These are phyloP conservation scores for Xylocampa areola DNA, from an alignment of 2,888 invertebrate genomes.

Conservation along the genomic window DNA sequence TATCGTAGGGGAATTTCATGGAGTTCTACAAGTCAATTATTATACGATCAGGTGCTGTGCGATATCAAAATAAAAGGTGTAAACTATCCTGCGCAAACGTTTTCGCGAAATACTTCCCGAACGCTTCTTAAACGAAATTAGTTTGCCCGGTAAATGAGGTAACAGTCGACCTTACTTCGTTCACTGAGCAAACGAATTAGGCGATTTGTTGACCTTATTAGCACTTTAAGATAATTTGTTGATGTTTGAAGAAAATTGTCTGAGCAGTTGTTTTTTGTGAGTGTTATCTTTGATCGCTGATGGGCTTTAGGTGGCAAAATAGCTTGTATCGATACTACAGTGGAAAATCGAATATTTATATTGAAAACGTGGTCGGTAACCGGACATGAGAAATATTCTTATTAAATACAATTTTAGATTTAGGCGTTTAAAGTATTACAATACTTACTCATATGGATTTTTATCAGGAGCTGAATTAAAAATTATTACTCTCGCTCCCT, in stretches of 20 bases:
- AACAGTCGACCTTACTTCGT: slow-evolving; percentile 40
- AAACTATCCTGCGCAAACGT: slow-evolving; percentile 19
- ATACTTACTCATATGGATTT: too few species aligned
- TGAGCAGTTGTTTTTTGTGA: not conserved
- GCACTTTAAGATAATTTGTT: slow-evolving; percentile 30
- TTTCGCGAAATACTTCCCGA: slow-evolving; percentile 24
- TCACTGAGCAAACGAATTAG: slow-evolving; percentile 42
- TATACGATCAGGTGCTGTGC: slow-evolving; percentile 4
- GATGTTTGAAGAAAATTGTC: slow-evolving; percentile 7
- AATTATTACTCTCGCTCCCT: too few species aligned
- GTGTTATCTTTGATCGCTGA: not conserved
- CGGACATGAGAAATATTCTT: too few species aligned
- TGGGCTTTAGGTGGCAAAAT: too few species aligned
- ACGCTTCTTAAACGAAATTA: slow-evolving; percentile 43
- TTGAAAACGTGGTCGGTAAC: too few species aligned
- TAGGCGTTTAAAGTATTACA: too few species aligned
- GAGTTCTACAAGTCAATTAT: slow-evolving; percentile 4
- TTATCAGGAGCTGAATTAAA: too few species aligned
- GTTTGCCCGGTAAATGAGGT: slow-evolving; percentile 45
- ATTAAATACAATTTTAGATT: too few species aligned
- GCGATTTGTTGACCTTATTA: slow-evolving; percentile 45
- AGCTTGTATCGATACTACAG: too few species aligned
- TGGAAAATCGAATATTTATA: too few species aligned
- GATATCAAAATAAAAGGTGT: slow-evolving; percentile 25
- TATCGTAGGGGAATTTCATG: not conserved